These are phyloP conservation scores for Petrosia ficiformis DNA, from an alignment of 37 sponge, comb jelly and placozoan genomes.

Conservation along the genomic window DNA sequence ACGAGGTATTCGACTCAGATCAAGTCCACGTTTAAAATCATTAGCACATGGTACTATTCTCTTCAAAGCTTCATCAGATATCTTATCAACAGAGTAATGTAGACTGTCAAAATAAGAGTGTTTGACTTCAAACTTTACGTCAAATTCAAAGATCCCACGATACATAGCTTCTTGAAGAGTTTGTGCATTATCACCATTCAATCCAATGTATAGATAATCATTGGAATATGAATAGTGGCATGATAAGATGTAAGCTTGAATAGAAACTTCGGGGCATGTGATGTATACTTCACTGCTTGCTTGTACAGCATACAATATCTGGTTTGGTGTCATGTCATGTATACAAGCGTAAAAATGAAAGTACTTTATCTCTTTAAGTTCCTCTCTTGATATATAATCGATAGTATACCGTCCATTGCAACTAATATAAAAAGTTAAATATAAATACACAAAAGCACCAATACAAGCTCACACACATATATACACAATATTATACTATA, in stretches of 20 bases:
- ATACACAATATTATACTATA: no score
- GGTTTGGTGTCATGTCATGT: neutral
- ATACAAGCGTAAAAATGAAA: neutral
- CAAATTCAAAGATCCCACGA: neutral
- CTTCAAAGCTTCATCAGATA: neutral
- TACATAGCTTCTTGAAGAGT: neutral
- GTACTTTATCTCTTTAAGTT: neutral
- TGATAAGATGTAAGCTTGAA: neutral
- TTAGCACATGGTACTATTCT: neutral
- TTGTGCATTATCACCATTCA: neutral
- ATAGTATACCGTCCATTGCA: no score
- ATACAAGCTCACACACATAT: no score
- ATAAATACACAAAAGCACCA: no score
- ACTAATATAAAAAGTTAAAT: no score
- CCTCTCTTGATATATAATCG: no score
- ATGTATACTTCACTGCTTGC: no score
- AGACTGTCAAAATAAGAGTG: slow-evolving; percentile 48
- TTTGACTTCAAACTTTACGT: slow-evolving; percentile 41
- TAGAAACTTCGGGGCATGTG: neutral
- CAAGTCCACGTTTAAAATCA: neutral
- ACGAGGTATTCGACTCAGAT: neutral
- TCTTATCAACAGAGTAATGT: slow-evolving; percentile 5
- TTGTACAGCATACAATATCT: slow-evolving; percentile 9
- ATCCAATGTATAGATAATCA: neutral
- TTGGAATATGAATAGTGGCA: neutral